Base-by-base conservation (phyloP, 2,113 vertebrate genomes). In the Odontophorus gujanensis region DNA sequence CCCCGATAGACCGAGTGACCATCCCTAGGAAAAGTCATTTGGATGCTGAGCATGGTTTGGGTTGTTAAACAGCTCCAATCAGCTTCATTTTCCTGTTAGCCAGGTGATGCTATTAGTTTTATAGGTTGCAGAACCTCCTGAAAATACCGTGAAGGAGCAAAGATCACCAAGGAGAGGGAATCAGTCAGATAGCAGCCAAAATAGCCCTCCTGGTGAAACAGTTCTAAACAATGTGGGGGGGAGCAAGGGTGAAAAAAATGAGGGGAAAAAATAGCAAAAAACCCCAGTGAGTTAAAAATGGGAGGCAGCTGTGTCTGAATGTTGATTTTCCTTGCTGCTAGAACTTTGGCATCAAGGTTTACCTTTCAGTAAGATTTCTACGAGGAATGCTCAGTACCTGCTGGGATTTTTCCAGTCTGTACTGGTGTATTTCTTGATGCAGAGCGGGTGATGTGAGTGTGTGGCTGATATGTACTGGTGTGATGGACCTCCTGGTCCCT, bases 331-430 rank as follows among this genome's bases (percentile, higher is more conserved):
- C 28, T 57, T 34, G 13, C 32, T 40, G 40, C 32, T 19, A 3
- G 36, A 61, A 63, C 75, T 53, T 30, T n/a, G 73, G 38, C 9
- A 3, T 8, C 51, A 7, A 72, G 86, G 47, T 91, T 96, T 80
- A 10, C 78, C 89, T 90, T 68, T 80, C 85, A 32, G 1, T 78
- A 38, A 0, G 59, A n/a, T 91, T 73, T 53, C 87, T 51, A 0
- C 1, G 2, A 71, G 84, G 67, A 73, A 21, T 26, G 26, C 63
- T 79, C 8, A 1, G 77, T 7, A 7, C 88, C 65, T 16, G 6
- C 2, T 0, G 0, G 0, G 2, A 24, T 17, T 81, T 81, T 81
- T n/a, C 21, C 14, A 6, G n/a, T 9, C 72, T 0, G 9, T 13
- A 48, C 83, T 25, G 50, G 69, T 3, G 79, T 57, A 6, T 86